These are phyloP conservation scores for Papilio dardanus DNA, from an alignment of 1,140 invertebrate genomes.

Conservation along the genomic window DNA sequence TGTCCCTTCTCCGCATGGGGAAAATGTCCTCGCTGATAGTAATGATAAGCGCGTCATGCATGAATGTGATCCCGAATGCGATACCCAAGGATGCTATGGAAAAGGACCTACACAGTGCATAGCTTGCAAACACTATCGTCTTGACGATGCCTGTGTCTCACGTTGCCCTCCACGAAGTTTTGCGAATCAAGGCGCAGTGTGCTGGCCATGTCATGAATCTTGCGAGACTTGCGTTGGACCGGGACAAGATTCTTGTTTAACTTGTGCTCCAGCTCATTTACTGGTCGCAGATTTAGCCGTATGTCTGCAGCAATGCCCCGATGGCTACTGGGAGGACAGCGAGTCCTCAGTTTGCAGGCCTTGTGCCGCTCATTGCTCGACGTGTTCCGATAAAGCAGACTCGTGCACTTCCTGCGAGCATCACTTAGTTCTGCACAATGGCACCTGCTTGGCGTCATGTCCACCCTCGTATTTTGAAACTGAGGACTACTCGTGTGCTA, in stretches of 20 bases:
- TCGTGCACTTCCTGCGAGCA: slow-evolving; percentile 92
- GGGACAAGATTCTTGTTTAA: slow-evolving; percentile 91
- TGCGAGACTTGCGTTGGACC: slow-evolving; percentile 92
- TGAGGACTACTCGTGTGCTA: slow-evolving; percentile 90
- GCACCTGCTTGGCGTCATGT: slow-evolving; percentile 91
- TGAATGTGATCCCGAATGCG: slow-evolving; percentile 92
- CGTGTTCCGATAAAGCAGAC: slow-evolving; percentile 90
- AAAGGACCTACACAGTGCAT: slow-evolving; percentile 91
- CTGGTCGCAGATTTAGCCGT: slow-evolving; percentile 90
- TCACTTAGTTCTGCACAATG: slow-evolving; percentile 90
- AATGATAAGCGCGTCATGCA: slow-evolving; percentile 87
- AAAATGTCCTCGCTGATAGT: slow-evolving; percentile 81
- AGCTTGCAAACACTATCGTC: slow-evolving; percentile 89
- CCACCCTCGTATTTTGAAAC: slow-evolving; percentile 91
- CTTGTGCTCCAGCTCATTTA: slow-evolving; percentile 90
- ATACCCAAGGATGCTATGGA: slow-evolving; percentile 91
- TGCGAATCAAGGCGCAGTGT: slow-evolving; percentile 89
- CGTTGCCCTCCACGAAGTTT: slow-evolving; percentile 91
- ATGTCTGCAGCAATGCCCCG: slow-evolving; percentile 92
- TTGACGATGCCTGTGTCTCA: slow-evolving; percentile 91
- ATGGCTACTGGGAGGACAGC: slow-evolving; percentile 92
- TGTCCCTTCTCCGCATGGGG: slow-evolving; percentile 81
- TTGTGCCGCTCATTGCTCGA: slow-evolving; percentile 89
- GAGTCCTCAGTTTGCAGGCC: slow-evolving; percentile 89
- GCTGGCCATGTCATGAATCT: slow-evolving; percentile 92